phyloP scores from a whole-genome alignment of 1,140 invertebrate species.

The Stegodyphus mimosarum region DNA sequence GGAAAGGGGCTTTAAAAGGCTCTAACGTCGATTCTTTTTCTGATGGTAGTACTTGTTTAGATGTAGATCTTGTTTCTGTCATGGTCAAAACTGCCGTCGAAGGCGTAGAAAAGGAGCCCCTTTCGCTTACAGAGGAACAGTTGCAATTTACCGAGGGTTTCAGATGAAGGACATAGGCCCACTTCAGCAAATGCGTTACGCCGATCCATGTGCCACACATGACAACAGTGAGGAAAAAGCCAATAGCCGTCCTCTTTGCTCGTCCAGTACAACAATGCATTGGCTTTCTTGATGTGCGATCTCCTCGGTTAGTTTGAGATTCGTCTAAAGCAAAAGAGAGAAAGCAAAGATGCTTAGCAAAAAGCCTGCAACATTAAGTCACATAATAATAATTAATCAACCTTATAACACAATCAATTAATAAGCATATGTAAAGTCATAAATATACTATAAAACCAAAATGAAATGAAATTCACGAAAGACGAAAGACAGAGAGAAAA shows the following conservation, averaged over 20 bases:
- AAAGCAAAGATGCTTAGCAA: no score
- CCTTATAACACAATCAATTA: no score
- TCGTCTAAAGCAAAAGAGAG: no score
- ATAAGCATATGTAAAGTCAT: no score
- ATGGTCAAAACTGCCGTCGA: constrained; percentile 65
- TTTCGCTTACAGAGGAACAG: neutral
- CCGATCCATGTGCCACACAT: constrained; percentile 90
- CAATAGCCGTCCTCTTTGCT: constrained; percentile 80
- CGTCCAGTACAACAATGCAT: constrained; percentile 60
- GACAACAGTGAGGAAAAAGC: constrained; percentile 84
- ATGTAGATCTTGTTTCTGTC: neutral
- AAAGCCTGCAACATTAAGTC: no score
- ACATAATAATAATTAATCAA: no score
- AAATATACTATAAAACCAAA: no score
- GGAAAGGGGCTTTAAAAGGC: constrained; percentile 87
- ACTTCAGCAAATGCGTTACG: constrained; percentile 87
- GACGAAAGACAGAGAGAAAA: no score
- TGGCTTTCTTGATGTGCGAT: no score
- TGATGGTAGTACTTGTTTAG: neutral
- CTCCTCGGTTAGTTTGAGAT: no score
- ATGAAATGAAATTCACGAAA: no score
- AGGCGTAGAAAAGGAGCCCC: constrained; percentile 37
- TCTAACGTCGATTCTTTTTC: neutral
- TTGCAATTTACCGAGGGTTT: constrained; percentile 1
- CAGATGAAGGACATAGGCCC: constrained; percentile 76